Evolutionary conservation across 2,888 invertebrate genomes (phyloP).

Genomic region (Tuberolachnus salignus): DNA sequence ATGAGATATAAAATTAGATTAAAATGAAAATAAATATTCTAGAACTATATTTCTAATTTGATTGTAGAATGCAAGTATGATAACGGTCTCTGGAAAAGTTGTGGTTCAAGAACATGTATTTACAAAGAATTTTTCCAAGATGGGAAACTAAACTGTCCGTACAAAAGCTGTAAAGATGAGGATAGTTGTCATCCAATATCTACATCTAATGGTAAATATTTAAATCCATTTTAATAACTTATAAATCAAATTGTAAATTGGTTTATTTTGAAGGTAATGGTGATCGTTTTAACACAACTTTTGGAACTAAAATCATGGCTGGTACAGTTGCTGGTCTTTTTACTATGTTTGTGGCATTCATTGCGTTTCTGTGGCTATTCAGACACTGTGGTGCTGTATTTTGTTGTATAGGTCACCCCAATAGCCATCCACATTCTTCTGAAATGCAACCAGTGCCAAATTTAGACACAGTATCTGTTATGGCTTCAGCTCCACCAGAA

Average conservation of each 20-base stretch:
- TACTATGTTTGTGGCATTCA: conserved; percentile 58
- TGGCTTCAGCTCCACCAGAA: conserved; percentile 62
- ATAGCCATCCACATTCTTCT: conserved; percentile 58
- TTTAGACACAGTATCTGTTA: conserved; percentile 61
- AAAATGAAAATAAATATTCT: background rate
- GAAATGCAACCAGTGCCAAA: conserved; percentile 60
- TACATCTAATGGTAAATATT: conserved; percentile 24
- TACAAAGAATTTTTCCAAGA: conserved; percentile 64
- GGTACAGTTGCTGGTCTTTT: conserved; percentile 58
- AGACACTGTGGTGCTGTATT: conserved; percentile 61
- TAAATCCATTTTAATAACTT: background rate
- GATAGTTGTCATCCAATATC: conserved; percentile 61
- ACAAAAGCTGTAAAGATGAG: conserved; percentile 64
- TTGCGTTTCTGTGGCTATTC: conserved; percentile 58
- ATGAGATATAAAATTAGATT: too few relatives aligned
- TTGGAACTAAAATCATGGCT: conserved; percentile 57
- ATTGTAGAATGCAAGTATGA: conserved; percentile 58
- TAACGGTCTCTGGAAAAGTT: conserved; percentile 58
- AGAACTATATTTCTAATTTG: background rate
- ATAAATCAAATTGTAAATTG: background rate
- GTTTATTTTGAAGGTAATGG: conserved; percentile 22
- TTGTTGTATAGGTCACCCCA: conserved; percentile 61
- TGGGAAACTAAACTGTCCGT: conserved; percentile 64
- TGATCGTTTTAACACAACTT: conserved; percentile 47
- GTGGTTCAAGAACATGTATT: conserved; percentile 62